phyloP scores from a whole-genome alignment of 2,113 vertebrate species.

The Pyrgilauda ruficollis region DNA sequence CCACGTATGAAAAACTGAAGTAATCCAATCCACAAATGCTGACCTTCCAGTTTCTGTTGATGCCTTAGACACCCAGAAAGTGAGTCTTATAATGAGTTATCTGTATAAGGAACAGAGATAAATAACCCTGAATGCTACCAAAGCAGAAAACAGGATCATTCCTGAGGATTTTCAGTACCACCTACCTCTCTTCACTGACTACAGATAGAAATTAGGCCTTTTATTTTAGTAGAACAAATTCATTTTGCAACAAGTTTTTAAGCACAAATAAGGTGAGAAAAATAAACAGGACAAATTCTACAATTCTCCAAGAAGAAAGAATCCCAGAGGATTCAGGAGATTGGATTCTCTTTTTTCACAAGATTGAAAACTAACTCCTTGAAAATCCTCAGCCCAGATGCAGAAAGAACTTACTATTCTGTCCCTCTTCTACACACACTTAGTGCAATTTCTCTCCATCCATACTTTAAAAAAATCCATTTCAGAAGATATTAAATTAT shows the following conservation, averaged over 20 bases:
- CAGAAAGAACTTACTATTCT: not conserved
- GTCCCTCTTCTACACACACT: not conserved
- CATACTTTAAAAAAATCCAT: not conserved
- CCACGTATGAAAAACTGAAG: not conserved
- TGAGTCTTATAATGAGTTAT: not conserved
- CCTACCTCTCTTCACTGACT: not conserved
- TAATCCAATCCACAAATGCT: not conserved
- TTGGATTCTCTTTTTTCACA: not conserved
- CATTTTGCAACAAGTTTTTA: not conserved
- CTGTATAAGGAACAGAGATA: not conserved
- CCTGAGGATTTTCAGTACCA: not conserved
- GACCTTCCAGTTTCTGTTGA: not conserved
- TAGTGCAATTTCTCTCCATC: not conserved
- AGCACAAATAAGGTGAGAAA: not conserved
- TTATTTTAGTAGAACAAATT: not conserved
- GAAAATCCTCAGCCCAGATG: not conserved
- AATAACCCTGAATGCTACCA: not conserved
- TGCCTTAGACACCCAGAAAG: not conserved
- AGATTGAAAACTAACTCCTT: not conserved
- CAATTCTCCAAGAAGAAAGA: not conserved
- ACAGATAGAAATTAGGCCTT: not conserved
- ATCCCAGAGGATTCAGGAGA: not conserved
- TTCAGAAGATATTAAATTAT: not conserved
- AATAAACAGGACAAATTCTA: not conserved
- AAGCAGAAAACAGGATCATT: not conserved